These are phyloP conservation scores for Laterallus jamaicensis DNA, from an alignment of 2,113 vertebrate species.

Conservation along the genomic window DNA sequence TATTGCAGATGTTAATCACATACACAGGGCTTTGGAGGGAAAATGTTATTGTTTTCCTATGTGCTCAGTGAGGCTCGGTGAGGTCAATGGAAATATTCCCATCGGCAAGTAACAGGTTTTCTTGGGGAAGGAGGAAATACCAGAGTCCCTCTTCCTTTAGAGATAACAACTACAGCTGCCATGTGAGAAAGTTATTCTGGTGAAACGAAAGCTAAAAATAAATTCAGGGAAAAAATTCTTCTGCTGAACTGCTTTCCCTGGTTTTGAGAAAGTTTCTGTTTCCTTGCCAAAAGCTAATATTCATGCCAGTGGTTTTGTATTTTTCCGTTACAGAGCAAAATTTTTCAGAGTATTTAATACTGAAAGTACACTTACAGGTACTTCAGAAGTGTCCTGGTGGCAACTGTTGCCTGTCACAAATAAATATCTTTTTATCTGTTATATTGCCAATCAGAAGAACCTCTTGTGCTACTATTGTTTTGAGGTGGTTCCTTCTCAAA, in stretches of 20 bases:
- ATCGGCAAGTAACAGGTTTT: not conserved
- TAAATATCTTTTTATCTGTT: not conserved
- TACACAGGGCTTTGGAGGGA: not conserved
- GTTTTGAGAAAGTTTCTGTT: not conserved
- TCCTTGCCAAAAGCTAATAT: not conserved
- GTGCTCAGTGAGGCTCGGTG: not conserved
- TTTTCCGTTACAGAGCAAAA: not conserved
- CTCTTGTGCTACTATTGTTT: not conserved
- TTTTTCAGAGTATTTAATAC: not conserved
- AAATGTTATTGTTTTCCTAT: not conserved
- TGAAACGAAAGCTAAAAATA: slow-evolving; percentile 22
- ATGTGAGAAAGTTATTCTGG: not conserved
- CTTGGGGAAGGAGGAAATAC: not conserved
- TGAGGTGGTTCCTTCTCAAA: not conserved
- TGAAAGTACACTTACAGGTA: not conserved
- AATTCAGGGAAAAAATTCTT: not conserved
- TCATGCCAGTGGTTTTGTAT: not conserved
- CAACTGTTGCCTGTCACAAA: not conserved
- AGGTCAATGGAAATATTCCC: not conserved
- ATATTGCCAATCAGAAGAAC: not conserved
- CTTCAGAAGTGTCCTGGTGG: not conserved
- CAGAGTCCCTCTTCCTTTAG: not conserved
- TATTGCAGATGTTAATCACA: not conserved
- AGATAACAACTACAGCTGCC: not conserved
- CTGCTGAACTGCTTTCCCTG: not conserved